Base-by-base conservation (phyloP, 2,888 invertebrate species). In the Epinotia bilunana region DNA sequence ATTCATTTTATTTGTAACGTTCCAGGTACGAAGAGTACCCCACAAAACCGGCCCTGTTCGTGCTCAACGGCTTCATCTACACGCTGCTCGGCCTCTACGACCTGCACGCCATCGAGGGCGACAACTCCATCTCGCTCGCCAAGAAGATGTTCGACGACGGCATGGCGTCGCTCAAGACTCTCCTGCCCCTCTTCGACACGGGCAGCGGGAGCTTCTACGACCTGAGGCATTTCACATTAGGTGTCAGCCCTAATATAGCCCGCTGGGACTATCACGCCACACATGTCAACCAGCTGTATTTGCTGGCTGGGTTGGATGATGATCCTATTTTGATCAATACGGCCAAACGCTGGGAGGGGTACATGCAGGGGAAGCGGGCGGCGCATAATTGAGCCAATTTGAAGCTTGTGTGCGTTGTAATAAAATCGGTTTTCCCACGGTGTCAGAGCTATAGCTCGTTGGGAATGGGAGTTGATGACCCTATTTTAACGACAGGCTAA, bases 261-360 rank as follows among this genome's bases (percentile, higher is more conserved):
- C 95, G 99, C 74, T 99, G 99, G 99, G 99, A 99, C 88, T 99
- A 99, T 90, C 99, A 99, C 91, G 98, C 99, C 0, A 99, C 99
- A 0, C 99, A 99, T 88, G 97, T 99, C 33, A 99, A 99, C 93
- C 99, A 99, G 87, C 95, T 99, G 78, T 95, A 99, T 78, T 95
- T 99, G 74, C 92, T 99, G 33, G 96, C 97, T 57, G 97, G 98
- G 0, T 96, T 99, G 62, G 98, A 98, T 80, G 95, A 95, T 74
- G 98, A 98, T 83, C 96, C 97, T 0, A 94, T 99, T 73, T 95
- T 99, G 78, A 94, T 96, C 18, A 95, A 96, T 72, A 98, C 98
- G 0, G 99, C 98, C 0, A 97, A 97, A 83, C 92, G 99, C 72
- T 99, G 99, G 99, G 97, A 98, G 83, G 97, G 97, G 1, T 99